phyloP scores from a whole-genome alignment of 2,113 vertebrate species.

The Prunella himalayana region DNA sequence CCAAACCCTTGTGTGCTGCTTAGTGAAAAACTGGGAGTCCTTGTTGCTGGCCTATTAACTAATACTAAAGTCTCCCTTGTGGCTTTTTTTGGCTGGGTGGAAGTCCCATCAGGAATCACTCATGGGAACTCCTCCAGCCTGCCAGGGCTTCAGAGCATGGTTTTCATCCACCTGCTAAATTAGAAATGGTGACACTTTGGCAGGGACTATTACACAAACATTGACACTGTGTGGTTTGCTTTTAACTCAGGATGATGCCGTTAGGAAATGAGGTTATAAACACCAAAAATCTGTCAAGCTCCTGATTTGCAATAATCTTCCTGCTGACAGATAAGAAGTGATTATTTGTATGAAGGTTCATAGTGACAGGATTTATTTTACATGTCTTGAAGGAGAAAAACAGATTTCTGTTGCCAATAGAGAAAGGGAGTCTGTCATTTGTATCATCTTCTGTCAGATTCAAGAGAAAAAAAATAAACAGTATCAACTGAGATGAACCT shows the following conservation, averaged over 20 bases:
- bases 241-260: not conserved
- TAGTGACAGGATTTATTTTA: not conserved
- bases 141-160: not conserved
- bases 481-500: not conserved
- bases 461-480: not conserved
- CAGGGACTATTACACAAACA: not conserved
- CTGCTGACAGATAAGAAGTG: not conserved
- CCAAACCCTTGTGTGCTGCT: not conserved
- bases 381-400: not conserved
- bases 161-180: not conserved
- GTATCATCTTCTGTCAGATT: not conserved
- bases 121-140: not conserved
- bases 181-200: not conserved
- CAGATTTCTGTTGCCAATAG: not conserved
- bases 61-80: not conserved
- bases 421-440: not conserved
- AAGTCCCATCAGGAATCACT: not conserved
- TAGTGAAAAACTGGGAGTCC: not conserved
- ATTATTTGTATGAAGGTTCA: not conserved
- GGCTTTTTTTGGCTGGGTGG: not conserved
- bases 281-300: slow-evolving; percentile 2
- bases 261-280: slow-evolving; percentile 35
- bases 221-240: not conserved
- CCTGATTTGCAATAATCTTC: not conserved
- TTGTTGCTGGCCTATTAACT: not conserved